Conservation (phyloP, 2,888 invertebrate genomes). For the Arrhopalites spinosus region DNA sequence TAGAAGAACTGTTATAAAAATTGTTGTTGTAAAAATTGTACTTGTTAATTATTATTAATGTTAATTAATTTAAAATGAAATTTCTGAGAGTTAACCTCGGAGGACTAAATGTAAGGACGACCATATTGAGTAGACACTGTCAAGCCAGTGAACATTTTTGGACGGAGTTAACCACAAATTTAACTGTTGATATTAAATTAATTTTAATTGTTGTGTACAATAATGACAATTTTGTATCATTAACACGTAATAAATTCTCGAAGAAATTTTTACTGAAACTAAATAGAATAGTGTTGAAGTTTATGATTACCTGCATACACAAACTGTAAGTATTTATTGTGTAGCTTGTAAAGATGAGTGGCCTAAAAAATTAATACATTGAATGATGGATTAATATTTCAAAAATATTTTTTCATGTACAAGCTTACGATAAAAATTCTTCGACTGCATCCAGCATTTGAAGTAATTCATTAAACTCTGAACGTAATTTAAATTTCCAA, state of each 20-base stretch:
- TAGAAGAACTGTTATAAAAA: not conserved
- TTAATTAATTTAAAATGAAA: not conserved
- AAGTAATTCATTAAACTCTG: not conserved
- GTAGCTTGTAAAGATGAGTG: not conserved
- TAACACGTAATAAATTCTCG: not conserved
- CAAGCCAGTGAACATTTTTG: not conserved
- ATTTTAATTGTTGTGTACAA: not conserved
- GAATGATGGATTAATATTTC: too few relatives aligned
- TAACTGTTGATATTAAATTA: not conserved
- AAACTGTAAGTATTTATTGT: slow-evolving; percentile 8
- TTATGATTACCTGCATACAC: slow-evolving; percentile 17
- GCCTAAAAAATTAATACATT: not conserved
- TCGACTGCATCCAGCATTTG: slow-evolving; percentile 3
- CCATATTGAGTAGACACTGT: slow-evolving; percentile 17
- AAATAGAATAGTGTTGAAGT: not conserved
- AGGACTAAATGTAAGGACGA: slow-evolving; percentile 13
- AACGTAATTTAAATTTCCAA: not conserved
- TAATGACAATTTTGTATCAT: not conserved
- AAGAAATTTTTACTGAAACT: not conserved
- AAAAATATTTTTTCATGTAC: too few relatives aligned
- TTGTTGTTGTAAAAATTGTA: not conserved
- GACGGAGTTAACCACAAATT: slow-evolving; percentile 21
- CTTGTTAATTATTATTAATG: not conserved
- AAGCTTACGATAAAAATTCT: not conserved
- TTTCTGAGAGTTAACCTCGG: not conserved